Percentiles rank a stretch among this genome's conserved stretches.
These are phyloP conservation scores for Coregonus clupeaformis DNA, from an alignment of 2,113 vertebrate species.

Conservation along the genomic window DNA sequence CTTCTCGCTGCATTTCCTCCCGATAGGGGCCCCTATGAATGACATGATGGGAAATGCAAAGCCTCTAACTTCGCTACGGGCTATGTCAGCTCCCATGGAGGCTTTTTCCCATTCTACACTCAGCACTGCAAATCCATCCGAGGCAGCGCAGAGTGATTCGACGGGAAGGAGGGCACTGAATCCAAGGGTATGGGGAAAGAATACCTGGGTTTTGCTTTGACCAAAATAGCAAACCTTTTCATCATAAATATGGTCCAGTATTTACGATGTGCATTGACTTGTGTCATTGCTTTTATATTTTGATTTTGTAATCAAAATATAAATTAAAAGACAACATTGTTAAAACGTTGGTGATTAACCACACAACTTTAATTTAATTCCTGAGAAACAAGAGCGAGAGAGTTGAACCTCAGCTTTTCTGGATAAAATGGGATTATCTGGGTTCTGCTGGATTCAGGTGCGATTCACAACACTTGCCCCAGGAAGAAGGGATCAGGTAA, in stretches of 20 bases:
- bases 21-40: not conserved
- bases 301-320: too few species aligned
- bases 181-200: not conserved
- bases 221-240: not conserved
- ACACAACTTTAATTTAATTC: not conserved
- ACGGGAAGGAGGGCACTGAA: not conserved
- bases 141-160: not conserved
- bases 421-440: not conserved
- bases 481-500: not conserved
- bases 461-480: not conserved
- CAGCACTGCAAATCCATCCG: not conserved
- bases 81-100: not conserved
- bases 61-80: not conserved
- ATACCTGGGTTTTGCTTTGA: not conserved
- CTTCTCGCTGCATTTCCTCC: constrained; percentile 4
- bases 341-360: not conserved
- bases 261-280: too few species aligned
- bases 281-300: too few species aligned
- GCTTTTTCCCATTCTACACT: not conserved
- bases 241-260: not conserved
- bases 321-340: not conserved
- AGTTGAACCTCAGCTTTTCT: not conserved
- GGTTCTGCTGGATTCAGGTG: not conserved
- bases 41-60: not conserved
- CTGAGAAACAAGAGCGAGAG: not conserved